These are phyloP conservation scores for Thermophis baileyi DNA, from an alignment of 2,113 vertebrate species.

Conservation along the genomic window DNA sequence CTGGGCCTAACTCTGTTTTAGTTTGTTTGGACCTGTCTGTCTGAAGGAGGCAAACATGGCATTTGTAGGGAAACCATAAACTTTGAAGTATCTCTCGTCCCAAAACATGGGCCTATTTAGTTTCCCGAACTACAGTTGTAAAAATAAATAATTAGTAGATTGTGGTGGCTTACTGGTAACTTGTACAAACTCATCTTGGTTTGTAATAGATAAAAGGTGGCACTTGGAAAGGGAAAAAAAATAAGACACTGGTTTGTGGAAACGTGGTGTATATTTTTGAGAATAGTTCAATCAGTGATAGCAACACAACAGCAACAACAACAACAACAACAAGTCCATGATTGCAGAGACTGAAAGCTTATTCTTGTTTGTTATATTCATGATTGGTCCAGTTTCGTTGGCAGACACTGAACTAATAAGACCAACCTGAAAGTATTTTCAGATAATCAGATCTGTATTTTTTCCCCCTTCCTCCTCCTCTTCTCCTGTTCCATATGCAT, in stretches of 20 bases:
- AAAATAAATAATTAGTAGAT: not conserved
- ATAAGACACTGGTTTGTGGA: not conserved
- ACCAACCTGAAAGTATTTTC: constrained; percentile 41
- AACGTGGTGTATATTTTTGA: not conserved
- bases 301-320: not conserved
- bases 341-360: not conserved
- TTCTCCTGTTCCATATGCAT: not conserved
- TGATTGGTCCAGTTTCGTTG: not conserved
- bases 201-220: not conserved
- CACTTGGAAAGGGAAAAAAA: not conserved
- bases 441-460: constrained; percentile 13
- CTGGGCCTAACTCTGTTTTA: not conserved
- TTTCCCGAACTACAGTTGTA: not conserved
- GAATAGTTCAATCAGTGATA: not conserved
- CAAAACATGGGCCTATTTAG: not conserved
- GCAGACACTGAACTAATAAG: constrained; percentile 25
- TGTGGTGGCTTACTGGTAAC: not conserved
- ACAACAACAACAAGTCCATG: not conserved
- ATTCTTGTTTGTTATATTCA: not conserved
- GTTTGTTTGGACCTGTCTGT: not conserved
- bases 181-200: not conserved
- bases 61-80: not conserved
- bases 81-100: not conserved
- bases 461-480: constrained; percentile 10
- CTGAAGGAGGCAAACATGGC: not conserved